phyloP scores from a whole-genome alignment of 2,797 vertebrate species.

The Chlorospingus semifuscus region DNA sequence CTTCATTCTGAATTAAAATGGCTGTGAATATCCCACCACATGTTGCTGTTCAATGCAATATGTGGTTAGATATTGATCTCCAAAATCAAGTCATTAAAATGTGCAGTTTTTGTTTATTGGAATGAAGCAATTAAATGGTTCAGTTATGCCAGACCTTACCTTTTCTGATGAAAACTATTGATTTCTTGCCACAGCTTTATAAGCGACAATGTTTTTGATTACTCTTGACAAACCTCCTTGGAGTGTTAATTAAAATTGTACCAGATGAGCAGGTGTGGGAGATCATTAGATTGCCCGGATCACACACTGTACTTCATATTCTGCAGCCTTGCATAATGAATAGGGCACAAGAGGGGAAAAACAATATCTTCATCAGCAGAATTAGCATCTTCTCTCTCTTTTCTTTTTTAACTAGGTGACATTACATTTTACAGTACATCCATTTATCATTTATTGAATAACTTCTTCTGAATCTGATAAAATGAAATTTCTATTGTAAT shows the following conservation, averaged over 20 bases:
- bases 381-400: constrained; percentile 76
- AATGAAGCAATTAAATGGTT: constrained; percentile 88
- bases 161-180: constrained; percentile 88
- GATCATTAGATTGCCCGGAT: constrained; percentile 84
- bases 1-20: constrained; percentile 79
- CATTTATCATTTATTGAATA: constrained; percentile 37
- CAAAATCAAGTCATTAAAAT: constrained; percentile 86
- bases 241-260: constrained; percentile 94
- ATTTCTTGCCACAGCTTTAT: constrained; percentile 86
- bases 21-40: constrained; percentile 74
- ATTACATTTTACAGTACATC: constrained; percentile 33
- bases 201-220: constrained; percentile 92
- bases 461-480: not conserved
- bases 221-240: constrained; percentile 90
- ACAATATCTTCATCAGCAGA: constrained; percentile 86
- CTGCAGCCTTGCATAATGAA: constrained; percentile 86
- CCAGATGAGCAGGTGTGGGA: constrained; percentile 91
- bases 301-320: constrained; percentile 77
- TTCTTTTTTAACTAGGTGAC: constrained; percentile 69
- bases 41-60: constrained; percentile 81
- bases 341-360: constrained; percentile 80
- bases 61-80: constrained; percentile 78
- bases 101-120: constrained; percentile 85
- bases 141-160: constrained; percentile 84
- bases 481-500: constrained; percentile 21